Percentiles rank a stretch among this genome's conserved stretches.
Evolutionary conservation across 2,113 vertebrate genomes (phyloP).

Genomic region (Psettodes erumei): DNA sequence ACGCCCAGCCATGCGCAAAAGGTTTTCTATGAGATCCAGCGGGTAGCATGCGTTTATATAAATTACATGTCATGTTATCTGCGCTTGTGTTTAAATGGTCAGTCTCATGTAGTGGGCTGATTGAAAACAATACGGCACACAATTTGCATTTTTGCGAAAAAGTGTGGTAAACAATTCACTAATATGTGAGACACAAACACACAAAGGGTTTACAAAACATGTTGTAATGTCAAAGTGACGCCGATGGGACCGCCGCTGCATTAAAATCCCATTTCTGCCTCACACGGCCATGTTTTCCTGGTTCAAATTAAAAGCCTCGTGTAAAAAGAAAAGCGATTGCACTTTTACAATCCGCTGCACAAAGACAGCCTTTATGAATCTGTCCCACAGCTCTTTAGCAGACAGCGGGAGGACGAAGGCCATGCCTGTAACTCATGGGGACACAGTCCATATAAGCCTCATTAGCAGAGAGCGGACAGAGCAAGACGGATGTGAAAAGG

Average conservation of each 20-base stretch:
- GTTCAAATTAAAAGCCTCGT: constrained; percentile 19
- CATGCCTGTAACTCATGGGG: constrained; percentile 9
- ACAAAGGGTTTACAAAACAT: neutral
- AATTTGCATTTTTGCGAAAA: neutral
- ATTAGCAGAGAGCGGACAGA: constrained; percentile 39
- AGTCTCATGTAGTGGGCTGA: neutral
- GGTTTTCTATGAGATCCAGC: constrained; percentile 38
- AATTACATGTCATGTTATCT: constrained; percentile 27
- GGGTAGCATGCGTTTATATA: constrained; percentile 21
- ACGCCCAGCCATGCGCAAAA: constrained; percentile 29
- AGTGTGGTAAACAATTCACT: neutral
- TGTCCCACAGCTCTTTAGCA: constrained; percentile 18
- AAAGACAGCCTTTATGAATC: neutral
- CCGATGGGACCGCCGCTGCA: neutral
- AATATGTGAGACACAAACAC: too few species aligned
- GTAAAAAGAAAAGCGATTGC: neutral
- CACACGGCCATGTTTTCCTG: neutral
- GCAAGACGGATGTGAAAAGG: neutral
- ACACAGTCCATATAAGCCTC: constrained; percentile 16
- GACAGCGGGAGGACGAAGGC: neutral
- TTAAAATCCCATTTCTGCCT: neutral
- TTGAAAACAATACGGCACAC: neutral
- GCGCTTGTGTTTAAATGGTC: constrained; percentile 21
- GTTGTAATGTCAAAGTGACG: constrained; percentile 5
- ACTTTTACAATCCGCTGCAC: neutral